phyloP scores from a whole-genome alignment of 2,888 invertebrate species.

The Gisinianus flammeolus region DNA sequence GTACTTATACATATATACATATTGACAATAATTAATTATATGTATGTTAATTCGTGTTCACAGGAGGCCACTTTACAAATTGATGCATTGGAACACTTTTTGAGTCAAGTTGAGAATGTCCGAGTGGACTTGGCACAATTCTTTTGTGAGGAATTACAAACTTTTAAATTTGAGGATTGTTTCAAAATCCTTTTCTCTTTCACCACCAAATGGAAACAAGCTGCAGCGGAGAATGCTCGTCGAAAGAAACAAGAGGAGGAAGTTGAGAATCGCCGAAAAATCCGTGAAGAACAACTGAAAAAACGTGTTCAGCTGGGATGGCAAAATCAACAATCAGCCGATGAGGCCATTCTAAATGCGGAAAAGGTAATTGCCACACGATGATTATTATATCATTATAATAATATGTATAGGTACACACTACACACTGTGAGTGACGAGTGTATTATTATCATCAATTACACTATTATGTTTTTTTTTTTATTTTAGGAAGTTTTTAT shows the following conservation, averaged over 20 bases:
- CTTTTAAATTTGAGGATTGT: constrained; percentile 93
- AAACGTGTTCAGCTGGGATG: constrained; percentile 57
- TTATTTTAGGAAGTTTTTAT: no score
- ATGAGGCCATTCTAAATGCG: constrained; percentile 44
- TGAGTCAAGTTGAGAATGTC: constrained; percentile 81
- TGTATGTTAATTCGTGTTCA: not conserved
- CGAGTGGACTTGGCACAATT: constrained; percentile 84
- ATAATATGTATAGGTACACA: not conserved
- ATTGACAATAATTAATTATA: not conserved
- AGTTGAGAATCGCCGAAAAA: constrained; percentile 76
- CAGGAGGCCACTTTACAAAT: constrained; percentile 82
- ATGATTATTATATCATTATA: no score
- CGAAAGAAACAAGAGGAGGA: constrained; percentile 84
- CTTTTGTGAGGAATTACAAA: constrained; percentile 89
- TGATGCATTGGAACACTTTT: constrained; percentile 75
- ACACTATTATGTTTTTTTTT: no score
- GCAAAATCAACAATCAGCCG: constrained; percentile 55
- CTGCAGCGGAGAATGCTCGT: constrained; percentile 82
- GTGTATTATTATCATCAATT: not conserved
- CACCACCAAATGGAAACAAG: constrained; percentile 83
- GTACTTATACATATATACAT: no score
- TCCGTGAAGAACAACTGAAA: constrained; percentile 70
- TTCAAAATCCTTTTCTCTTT: constrained; percentile 88
- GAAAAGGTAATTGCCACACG: constrained; percentile 50
- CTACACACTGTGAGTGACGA: not conserved